Evolutionary conservation across 37 sponge, comb jelly and placozoan species (phyloP).

Genomic region (Amphimedon queenslandica): DNA sequence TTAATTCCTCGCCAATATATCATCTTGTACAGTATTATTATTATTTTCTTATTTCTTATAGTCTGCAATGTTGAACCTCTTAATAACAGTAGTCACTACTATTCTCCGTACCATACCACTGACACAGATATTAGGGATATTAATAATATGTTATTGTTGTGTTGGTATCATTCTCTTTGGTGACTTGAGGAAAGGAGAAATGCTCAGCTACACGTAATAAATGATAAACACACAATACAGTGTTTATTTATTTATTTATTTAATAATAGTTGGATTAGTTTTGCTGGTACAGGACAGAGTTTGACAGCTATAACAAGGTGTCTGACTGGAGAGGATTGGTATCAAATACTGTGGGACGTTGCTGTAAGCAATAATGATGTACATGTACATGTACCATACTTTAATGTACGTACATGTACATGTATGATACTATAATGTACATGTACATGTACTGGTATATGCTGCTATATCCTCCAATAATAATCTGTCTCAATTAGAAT

Average conservation of each 20-base stretch:
- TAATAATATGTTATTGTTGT: conserved; percentile 34
- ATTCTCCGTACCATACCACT: conserved; percentile 33
- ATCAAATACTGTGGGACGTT: conserved; percentile 51
- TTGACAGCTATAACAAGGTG: conserved; percentile 27
- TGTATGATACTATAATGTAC: too few species aligned
- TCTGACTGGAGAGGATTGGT: conserved; percentile 82
- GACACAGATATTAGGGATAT: conserved; percentile 14
- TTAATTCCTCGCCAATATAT: too few species aligned
- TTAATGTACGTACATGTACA: too few species aligned
- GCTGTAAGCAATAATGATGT: conserved; percentile 45
- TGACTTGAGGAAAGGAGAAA: conserved; percentile 53
- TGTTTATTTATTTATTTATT: too few species aligned
- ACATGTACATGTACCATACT: too few species aligned
- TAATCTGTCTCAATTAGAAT: too few species aligned
- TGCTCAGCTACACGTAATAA: conserved; percentile 35
- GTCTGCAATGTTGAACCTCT: conserved; percentile 45
- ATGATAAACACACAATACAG: too few species aligned
- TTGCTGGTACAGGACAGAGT: conserved; percentile 10
- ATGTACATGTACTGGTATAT: too few species aligned
- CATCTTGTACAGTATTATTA: too few species aligned
- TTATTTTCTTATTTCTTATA: too few species aligned
- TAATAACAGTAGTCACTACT: conserved; percentile 40
- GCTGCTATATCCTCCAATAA: too few species aligned
- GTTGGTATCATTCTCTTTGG: conserved; percentile 50
- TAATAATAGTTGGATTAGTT: conserved; percentile 46